Evolutionary conservation across 2,888 invertebrate genomes (phyloP), one percentile per base, ranked within the genome.

Genomic region (Drosophila fulvimacula): DNA sequence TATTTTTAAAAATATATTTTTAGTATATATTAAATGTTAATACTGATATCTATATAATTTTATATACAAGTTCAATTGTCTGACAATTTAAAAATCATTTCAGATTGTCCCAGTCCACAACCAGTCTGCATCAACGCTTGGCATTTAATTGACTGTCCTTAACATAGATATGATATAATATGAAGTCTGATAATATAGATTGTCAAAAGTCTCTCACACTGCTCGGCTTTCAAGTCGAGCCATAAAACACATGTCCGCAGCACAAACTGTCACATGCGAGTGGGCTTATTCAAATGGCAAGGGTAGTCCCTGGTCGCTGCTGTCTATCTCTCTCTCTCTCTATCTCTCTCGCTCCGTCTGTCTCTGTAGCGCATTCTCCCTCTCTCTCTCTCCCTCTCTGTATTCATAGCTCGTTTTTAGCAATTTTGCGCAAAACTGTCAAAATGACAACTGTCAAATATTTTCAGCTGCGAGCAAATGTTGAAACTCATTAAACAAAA

Each of bases 401-500:
- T 53, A n/a, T 63, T 27, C 41, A 46, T 36, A 34, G 53, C 59
- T 30, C 46, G 64, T 52, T 72, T 76, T 67, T 57, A 49, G 76
- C 72, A 76, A 74, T 77, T 73, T 80, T 70, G 58, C 63, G 67
- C 75, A 75, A 76, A 79, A 65, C 75, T 87, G 84, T 82, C 84
- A 84, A 71, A 87, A 58, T 82, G 88, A 82, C 81, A 89, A 84
- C 88, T 89, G 86, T 82, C 89, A 84, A 80, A 85, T 78, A 76
- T 62, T 71, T 87, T 88, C 88, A 83, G 88, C 86, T 84, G 85
- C 88, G 82, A 72, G 82, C 77, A 83, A 87, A 84, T 87, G 88
- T 88, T 88, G 75, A 73, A 83, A 88, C 78, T 83, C 88, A 82
- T 83, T 85, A 85, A 75, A 78, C 85, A 87, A 79, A 48, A 80